Conservation (phyloP, 2,797 vertebrate genomes). For the Eutrigla gurnardus region DNA sequence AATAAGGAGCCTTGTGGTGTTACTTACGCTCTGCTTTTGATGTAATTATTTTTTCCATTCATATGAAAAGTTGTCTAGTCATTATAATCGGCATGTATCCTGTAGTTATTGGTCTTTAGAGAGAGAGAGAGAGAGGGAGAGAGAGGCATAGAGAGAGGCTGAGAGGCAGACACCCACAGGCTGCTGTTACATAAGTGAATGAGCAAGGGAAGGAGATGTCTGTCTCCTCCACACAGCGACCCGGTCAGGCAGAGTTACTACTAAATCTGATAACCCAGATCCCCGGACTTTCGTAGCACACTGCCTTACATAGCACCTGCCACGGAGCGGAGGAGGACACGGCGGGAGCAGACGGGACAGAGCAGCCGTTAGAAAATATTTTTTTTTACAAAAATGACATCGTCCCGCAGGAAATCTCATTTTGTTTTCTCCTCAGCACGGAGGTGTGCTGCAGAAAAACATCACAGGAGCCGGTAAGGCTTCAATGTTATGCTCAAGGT, state of each 20-base stretch:
- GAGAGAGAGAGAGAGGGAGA: background rate
- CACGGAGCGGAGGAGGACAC: conserved; percentile 15
- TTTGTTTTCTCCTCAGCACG: conserved; percentile 5
- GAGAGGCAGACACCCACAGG: conserved; percentile 52
- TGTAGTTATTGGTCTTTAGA: conserved; percentile 43
- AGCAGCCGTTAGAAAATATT: conserved; percentile 6
- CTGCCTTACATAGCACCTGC: conserved; percentile 71
- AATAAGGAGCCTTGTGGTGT: background rate
- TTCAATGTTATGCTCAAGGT: conserved; percentile 55
- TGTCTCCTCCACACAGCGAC: conserved; percentile 59
- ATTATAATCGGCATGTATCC: conserved; percentile 11
- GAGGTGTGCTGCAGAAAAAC: conserved; percentile 34
- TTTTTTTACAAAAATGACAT: background rate
- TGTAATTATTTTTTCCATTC: conserved; percentile 28
- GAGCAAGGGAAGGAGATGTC: conserved; percentile 56
- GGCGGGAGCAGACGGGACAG: conserved; percentile 5
- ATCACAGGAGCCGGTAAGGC: conserved; percentile 22
- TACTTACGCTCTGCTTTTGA: conserved; percentile 10
- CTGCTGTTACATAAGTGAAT: conserved; percentile 60
- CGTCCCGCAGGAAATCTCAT: background rate
- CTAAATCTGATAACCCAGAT: conserved; percentile 74
- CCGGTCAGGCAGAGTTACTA: conserved; percentile 63
- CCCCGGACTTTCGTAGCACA: conserved; percentile 61
- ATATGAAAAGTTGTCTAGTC: conserved; percentile 28
- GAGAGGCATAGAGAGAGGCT: conserved; percentile 5